These are phyloP conservation scores for Coptotermes formosanus DNA, from an alignment of 1,140 invertebrate species.

Conservation along the genomic window DNA sequence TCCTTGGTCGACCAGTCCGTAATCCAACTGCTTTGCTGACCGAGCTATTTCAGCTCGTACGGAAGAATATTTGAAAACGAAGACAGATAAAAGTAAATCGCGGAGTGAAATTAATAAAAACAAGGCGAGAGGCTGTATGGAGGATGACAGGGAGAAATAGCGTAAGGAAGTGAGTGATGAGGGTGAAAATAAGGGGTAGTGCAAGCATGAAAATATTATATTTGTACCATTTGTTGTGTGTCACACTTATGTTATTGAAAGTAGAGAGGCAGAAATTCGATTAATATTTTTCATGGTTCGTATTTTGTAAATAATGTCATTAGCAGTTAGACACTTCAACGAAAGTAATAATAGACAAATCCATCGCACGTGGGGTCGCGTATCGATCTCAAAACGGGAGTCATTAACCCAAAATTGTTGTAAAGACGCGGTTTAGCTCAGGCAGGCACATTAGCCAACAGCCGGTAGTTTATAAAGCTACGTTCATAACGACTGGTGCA, in stretches of 20 bases:
- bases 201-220: no score
- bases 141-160: no score
- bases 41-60: no score
- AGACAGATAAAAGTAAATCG: no score
- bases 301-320: not conserved
- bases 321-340: not conserved
- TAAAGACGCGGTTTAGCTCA: not conserved
- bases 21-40: no score
- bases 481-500: not conserved
- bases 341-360: not conserved
- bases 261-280: not conserved
- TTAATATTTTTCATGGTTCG: not conserved
- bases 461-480: not conserved
- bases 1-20: no score
- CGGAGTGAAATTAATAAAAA: no score
- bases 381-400: not conserved
- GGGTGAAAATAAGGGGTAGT: no score
- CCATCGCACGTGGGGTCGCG: not conserved
- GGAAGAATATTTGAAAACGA: no score
- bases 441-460: not conserved
- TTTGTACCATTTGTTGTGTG: not conserved
- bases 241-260: not conserved
- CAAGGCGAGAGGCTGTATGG: no score
- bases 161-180: no score
- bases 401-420: constrained; percentile 6